Percentiles rank a stretch among this genome's conserved stretches.
Conservation (phyloP, 2,113 vertebrate genomes). For the Naja naja region DNA sequence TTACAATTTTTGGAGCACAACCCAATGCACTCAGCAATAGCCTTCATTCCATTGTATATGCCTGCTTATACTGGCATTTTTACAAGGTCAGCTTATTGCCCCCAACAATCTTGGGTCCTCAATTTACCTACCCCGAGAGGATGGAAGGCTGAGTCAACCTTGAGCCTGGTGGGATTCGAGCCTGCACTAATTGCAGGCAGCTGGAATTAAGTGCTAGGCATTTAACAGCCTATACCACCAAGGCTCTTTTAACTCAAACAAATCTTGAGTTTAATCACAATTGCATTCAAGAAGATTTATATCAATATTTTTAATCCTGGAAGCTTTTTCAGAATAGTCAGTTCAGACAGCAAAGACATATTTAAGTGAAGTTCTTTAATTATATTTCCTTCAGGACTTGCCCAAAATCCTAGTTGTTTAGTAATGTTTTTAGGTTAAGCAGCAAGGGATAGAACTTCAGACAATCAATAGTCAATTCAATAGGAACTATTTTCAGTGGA, state of each 20-base stretch:
- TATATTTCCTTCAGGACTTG: background rate
- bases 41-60: no score
- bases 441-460: background rate
- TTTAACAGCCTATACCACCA: no score
- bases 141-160: no score
- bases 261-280: background rate
- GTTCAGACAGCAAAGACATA: background rate
- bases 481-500: background rate
- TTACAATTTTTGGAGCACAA: no score
- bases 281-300: background rate
- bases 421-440: background rate
- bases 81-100: no score
- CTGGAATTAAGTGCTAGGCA: no score
- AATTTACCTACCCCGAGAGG: no score
- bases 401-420: background rate
- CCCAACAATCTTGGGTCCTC: no score
- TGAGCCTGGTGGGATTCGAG: no score
- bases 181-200: no score
- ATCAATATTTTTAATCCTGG: background rate
- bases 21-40: no score
- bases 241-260: background rate
- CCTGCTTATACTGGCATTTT: no score
- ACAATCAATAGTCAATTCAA: background rate
- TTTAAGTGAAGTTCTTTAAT: background rate
- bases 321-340: background rate